phyloP scores from a whole-genome alignment of 2,888 invertebrate genomes.

The Philopedon plagiatum region DNA sequence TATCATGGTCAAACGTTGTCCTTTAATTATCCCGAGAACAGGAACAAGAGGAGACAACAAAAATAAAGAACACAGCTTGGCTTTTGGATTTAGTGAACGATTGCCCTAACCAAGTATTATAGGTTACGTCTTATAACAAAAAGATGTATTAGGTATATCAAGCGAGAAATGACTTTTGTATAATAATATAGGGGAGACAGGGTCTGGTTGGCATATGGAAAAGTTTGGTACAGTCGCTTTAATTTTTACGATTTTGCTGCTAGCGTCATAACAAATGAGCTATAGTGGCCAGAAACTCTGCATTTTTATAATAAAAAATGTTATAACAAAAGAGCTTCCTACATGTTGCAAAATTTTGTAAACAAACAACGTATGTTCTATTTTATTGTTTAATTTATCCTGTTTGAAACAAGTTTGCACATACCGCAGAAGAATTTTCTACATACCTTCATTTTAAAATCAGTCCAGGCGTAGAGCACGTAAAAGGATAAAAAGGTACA shows the following conservation, averaged over 20 bases:
- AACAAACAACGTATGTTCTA: too few species aligned
- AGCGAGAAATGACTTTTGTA: not conserved
- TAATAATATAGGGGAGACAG: too few species aligned
- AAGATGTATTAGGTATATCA: not conserved
- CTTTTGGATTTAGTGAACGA: not conserved
- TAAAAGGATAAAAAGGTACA: constrained; percentile 31
- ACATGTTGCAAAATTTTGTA: too few species aligned
- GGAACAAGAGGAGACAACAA: not conserved
- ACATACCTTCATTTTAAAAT: constrained; percentile 14
- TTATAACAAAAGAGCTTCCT: too few species aligned
- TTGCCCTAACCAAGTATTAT: not conserved
- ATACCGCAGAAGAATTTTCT: not conserved
- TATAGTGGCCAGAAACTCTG: too few species aligned
- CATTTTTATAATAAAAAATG: too few species aligned
- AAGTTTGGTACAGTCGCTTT: too few species aligned
- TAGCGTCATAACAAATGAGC: too few species aligned
- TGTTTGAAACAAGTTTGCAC: too few species aligned
- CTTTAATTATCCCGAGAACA: constrained; percentile 10
- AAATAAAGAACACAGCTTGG: constrained; percentile 3
- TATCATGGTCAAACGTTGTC: constrained; percentile 23
- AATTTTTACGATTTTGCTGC: too few species aligned
- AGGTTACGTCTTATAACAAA: not conserved
- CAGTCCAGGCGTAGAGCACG: constrained; percentile 17
- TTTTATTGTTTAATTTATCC: too few species aligned
- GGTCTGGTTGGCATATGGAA: too few species aligned